Base-by-base conservation (phyloP, 2,888 invertebrate species). In the Pharmacophagus antenor region DNA sequence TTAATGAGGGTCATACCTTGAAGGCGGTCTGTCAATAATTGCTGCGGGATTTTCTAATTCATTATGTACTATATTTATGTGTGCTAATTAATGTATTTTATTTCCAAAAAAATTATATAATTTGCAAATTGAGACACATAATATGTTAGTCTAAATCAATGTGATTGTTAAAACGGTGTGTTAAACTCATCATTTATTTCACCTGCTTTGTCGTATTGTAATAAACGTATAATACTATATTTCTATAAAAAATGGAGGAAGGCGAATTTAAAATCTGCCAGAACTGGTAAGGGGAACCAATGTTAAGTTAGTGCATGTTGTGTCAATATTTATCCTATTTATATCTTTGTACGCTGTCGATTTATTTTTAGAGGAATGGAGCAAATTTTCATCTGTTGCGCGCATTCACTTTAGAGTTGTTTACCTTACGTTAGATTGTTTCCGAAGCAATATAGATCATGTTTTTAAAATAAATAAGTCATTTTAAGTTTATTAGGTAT, bases 351-450 rank as follows among this genome's bases (percentile, higher is more conserved):
- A 80, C 79, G 84, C 80, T 84, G 73, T 72, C 70, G 70, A 73
- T 80, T 77, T 89, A 89, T 88, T 87, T 87, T 82, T 85, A 88
- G 88, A 82, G 64, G 82, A 82, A 76, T 84, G 73, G 85, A 87
- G 70, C 86, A 80, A 76, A 75, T 74, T 74, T 77, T 75, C 72
- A 72, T 70, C 74, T 66, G 62, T 69, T 63, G 62, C 66, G 80
- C 82, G 70, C 65, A 68, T 70, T 67, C 64, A 62, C 66, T 65
- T 63, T 64, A 65, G 67, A 76, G 77, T 82, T 85, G 86, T 88
- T 87, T 87, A 85, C 80, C 65, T 79, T 64, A 47, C 15, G 12
- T 44, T 63, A 51, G 49, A 46, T 61, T 56, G 27, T 48, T 58
- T 27, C 20, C 12, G 52, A 48, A 42, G 7, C 44, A 2, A 15